Percentiles rank a stretch among this genome's conserved stretches.
phyloP scores from a whole-genome alignment of 2,888 invertebrate genomes.

The Ypsolopha sequella region DNA sequence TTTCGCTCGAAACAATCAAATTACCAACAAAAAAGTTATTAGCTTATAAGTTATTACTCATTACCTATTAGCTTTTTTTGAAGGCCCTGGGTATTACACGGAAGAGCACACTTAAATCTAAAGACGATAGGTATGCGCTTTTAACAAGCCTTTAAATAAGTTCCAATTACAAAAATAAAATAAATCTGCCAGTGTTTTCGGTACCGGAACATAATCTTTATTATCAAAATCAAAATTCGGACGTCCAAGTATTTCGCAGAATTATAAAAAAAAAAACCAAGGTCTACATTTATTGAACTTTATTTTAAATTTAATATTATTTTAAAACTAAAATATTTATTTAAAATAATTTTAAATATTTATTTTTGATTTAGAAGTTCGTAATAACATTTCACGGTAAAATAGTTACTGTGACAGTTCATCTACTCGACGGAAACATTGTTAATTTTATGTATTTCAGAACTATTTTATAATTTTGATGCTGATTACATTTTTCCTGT shows the following conservation, averaged over 20 bases:
- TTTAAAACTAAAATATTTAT: no score
- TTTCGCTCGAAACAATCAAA: not conserved
- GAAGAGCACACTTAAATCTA: constrained; percentile 40
- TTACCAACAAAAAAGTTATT: not conserved
- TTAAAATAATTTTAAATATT: no score
- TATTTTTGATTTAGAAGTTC: no score
- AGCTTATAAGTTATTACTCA: not conserved
- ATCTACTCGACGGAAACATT: not conserved
- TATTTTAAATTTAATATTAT: no score
- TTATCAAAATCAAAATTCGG: constrained; percentile 3
- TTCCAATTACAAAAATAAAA: constrained; percentile 20
- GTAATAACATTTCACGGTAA: no score
- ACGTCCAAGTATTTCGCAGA: not conserved
- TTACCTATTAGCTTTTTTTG: constrained; percentile 15
- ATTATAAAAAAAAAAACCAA: no score
- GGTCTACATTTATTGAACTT: no score
- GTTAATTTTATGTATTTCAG: not conserved
- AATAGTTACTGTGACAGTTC: no score
- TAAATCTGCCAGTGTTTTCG: not conserved
- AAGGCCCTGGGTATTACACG: constrained; percentile 17
- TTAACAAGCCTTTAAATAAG: constrained; percentile 32
- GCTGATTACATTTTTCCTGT: constrained; percentile 3
- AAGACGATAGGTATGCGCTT: constrained; percentile 29
- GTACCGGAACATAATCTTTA: constrained; percentile 3
- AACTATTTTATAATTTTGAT: not conserved